Evolutionary conservation across 2,113 vertebrate species (phyloP).

Genomic region (Salvelinus alpinus): DNA sequence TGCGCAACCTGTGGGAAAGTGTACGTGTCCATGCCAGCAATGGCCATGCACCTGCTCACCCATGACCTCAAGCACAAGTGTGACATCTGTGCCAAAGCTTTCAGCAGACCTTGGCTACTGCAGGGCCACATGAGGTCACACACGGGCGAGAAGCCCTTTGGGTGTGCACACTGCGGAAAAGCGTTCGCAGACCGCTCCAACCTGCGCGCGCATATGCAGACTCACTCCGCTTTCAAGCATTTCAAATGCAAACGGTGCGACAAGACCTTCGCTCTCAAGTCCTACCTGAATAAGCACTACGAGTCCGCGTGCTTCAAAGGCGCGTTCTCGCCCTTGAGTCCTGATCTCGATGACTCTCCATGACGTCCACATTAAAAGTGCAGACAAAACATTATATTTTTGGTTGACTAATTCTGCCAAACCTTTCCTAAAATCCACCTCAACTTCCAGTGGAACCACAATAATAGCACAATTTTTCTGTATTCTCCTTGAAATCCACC

Average conservation of each 20-base stretch:
- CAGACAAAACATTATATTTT: conserved; percentile 68
- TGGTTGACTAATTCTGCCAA: conserved; percentile 49
- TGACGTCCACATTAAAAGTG: conserved; percentile 65
- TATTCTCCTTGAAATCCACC: conserved; percentile 70
- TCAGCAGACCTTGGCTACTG: conserved; percentile 90
- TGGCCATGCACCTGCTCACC: conserved; percentile 95
- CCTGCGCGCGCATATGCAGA: conserved; percentile 95
- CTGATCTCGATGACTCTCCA: conserved; percentile 62
- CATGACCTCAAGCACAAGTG: conserved; percentile 97
- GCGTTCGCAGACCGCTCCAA: conserved; percentile 93
- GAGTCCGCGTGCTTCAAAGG: conserved; percentile 94
- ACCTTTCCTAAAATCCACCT: conserved; percentile 36
- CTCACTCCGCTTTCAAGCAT: conserved; percentile 94
- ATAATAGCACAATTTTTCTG: conserved; percentile 76
- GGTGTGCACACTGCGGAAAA: conserved; percentile 92
- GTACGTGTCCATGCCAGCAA: conserved; percentile 95
- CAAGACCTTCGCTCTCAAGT: conserved; percentile 93
- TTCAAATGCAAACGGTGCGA: conserved; percentile 93
- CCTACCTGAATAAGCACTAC: conserved; percentile 95
- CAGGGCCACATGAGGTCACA: conserved; percentile 95
- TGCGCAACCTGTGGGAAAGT: conserved; percentile 91
- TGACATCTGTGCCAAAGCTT: conserved; percentile 89
- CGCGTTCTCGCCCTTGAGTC: conserved; percentile 72
- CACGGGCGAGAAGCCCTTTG: conserved; percentile 92
- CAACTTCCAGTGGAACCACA: conserved; percentile 46